Conservation (phyloP, 2,888 invertebrate species). For the Mycalesis mineus region DNA sequence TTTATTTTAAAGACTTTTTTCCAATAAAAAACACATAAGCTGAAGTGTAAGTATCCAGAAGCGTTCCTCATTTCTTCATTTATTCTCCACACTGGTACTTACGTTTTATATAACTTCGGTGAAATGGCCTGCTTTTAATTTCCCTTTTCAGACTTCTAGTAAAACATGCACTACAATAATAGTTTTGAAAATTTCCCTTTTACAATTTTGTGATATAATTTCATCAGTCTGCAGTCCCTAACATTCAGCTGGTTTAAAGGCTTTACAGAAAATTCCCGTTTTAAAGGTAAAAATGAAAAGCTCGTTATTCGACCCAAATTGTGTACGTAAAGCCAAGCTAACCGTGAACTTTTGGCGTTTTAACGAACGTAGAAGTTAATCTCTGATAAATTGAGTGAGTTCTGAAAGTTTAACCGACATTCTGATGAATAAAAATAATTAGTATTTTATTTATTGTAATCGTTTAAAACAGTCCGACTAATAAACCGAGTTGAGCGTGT, state of each 20-base stretch:
- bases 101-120: no score
- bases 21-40: no score
- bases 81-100: no score
- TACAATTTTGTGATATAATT: constrained; percentile 42
- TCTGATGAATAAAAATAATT: background rate
- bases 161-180: constrained; percentile 28
- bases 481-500: constrained; percentile 34
- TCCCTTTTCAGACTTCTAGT: background rate
- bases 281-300: constrained; percentile 51
- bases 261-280: constrained; percentile 46
- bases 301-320: constrained; percentile 49
- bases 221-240: constrained; percentile 39
- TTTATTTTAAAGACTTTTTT: no score
- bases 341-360: constrained; percentile 51
- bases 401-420: constrained; percentile 24
- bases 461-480: constrained; percentile 30
- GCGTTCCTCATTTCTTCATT: no score
- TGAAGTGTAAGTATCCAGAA: no score
- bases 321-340: constrained; percentile 46
- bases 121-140: background rate
- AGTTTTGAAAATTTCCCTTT: constrained; percentile 39
- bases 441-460: background rate
- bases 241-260: constrained; percentile 41
- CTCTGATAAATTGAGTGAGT: constrained; percentile 36
- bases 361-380: constrained; percentile 45